phyloP scores from a whole-genome alignment of 2,888 invertebrate genomes.

The Achlya flavicornis region DNA sequence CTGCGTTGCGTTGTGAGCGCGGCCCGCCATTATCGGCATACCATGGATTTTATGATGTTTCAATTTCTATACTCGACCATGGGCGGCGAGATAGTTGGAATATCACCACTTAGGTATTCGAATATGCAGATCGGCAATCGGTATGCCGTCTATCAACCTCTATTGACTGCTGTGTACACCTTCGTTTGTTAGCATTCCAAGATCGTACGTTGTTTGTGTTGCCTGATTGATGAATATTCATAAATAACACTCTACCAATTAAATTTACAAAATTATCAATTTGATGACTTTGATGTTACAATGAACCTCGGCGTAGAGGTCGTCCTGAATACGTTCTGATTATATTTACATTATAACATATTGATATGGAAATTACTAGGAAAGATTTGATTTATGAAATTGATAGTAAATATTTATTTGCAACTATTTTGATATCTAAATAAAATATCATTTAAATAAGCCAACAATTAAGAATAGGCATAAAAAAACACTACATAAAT shows the following conservation, averaged over 20 bases:
- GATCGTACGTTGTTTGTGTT: constrained; percentile 41
- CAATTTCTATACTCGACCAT: constrained; percentile 61
- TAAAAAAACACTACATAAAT: too few relatives aligned
- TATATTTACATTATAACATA: constrained; percentile 1
- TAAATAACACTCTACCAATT: constrained; percentile 35
- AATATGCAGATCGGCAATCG: constrained; percentile 72
- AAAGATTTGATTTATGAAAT: too few relatives aligned
- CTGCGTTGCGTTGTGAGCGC: constrained; percentile 38
- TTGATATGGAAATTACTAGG: constrained; percentile 18
- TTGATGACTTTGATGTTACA: not conserved
- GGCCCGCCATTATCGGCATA: constrained; percentile 61
- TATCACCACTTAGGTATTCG: constrained; percentile 70
- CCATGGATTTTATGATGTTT: constrained; percentile 74
- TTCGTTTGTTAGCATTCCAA: constrained; percentile 49
- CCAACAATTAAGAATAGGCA: too few relatives aligned
- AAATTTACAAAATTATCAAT: constrained; percentile 13
- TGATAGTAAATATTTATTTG: too few relatives aligned
- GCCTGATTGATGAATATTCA: constrained; percentile 30
- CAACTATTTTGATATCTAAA: too few relatives aligned
- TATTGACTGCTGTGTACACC: constrained; percentile 46
- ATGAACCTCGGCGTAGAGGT: not conserved
- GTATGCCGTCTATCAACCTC: constrained; percentile 56
- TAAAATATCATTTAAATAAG: too few relatives aligned
- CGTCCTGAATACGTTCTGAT: constrained; percentile 6
- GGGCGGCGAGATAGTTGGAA: constrained; percentile 64